These are phyloP conservation scores for Numenius phaeopus DNA, from an alignment of 2,797 vertebrate species.

Conservation along the genomic window DNA sequence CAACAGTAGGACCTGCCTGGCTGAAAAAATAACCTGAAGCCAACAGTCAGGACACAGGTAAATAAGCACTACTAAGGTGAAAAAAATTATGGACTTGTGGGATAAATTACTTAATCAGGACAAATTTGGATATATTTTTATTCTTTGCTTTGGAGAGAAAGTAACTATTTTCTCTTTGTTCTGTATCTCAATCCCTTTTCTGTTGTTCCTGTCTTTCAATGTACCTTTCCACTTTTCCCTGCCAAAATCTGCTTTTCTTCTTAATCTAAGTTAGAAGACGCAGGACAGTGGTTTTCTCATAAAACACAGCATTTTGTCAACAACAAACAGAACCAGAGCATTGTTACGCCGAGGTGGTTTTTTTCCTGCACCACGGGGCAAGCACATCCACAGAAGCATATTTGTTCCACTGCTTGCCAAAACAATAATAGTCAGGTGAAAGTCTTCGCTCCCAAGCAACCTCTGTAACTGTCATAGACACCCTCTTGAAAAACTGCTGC, in stretches of 20 bases:
- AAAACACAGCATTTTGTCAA: neutral
- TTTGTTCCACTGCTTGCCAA: neutral
- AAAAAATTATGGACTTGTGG: neutral
- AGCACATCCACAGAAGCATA: neutral
- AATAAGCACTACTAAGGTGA: neutral
- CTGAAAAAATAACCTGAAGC: neutral
- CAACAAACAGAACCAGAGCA: neutral
- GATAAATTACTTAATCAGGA: neutral
- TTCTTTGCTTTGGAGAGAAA: neutral
- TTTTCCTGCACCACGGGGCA: neutral
- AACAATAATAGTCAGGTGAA: neutral
- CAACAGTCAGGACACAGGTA: neutral
- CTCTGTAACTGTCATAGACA: neutral
- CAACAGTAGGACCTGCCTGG: neutral
- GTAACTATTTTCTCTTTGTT: neutral
- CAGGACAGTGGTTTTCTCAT: neutral
- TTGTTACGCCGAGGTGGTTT: neutral
- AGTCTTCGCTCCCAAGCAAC: neutral
- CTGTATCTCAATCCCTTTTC: neutral
- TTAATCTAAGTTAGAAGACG: neutral
- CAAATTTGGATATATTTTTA: neutral
- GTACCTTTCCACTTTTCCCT: neutral
- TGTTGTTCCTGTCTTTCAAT: neutral
- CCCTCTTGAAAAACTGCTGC: neutral
- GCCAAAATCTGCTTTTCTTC: neutral